Percentiles rank a stretch among this genome's conserved stretches.
Conservation (phyloP, 2,888 invertebrate genomes). For the Helobdella robusta region DNA sequence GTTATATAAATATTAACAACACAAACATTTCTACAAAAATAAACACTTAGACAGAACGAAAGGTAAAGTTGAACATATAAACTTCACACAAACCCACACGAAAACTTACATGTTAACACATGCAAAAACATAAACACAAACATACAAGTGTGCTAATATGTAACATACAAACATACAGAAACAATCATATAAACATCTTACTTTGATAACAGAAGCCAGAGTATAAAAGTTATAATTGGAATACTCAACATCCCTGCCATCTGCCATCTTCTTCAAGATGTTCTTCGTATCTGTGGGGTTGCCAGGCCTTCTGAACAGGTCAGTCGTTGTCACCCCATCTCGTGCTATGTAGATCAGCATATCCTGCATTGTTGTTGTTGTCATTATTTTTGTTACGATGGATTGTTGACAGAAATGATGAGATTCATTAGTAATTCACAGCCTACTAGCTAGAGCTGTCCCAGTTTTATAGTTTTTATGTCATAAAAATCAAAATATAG, state of each 20-base stretch:
- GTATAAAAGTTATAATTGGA: slow-evolving; percentile 64
- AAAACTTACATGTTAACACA: background rate
- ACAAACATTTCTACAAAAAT: no score
- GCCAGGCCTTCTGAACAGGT: slow-evolving; percentile 43
- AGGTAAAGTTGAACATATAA: no score
- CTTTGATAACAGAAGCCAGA: slow-evolving; percentile 89
- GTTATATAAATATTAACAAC: no score
- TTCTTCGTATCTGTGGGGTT: slow-evolving; percentile 45
- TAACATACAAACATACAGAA: background rate
- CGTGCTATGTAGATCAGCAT: slow-evolving; percentile 47
- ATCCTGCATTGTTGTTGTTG: no score
- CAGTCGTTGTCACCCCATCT: slow-evolving; percentile 48
- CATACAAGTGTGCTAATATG: background rate
- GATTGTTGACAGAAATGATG: no score
- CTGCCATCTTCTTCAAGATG: slow-evolving; percentile 45
- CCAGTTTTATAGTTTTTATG: no score
- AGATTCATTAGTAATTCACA: no score
- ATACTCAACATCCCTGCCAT: slow-evolving; percentile 46
- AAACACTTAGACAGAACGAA: no score
- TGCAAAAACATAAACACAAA: background rate
- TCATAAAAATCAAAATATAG: no score
- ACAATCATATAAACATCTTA: slow-evolving; percentile 32
- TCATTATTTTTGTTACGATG: no score
- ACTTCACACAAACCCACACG: no score
- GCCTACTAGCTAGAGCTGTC: no score